Evolutionary conservation across 2,888 invertebrate genomes (phyloP).

Genomic region (Tigriopus californicus): DNA sequence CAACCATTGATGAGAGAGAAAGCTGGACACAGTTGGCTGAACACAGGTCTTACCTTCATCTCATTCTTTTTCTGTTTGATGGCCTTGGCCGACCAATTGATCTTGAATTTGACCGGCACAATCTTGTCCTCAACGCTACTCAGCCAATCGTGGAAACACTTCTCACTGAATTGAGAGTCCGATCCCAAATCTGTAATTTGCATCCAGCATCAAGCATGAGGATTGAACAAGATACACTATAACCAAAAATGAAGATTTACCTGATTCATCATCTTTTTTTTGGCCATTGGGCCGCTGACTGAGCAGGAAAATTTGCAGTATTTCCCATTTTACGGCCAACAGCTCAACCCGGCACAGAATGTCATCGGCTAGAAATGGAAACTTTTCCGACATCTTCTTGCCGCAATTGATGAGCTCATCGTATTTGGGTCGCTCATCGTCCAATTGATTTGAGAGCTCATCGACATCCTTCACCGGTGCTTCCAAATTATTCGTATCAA

Average conservation of each 20-base stretch:
- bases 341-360: not conserved
- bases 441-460: not conserved
- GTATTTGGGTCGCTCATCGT: not conserved
- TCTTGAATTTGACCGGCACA: not conserved
- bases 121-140: slow-evolving; percentile 3
- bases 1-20: too few relatives aligned
- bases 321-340: not conserved
- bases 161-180: too few relatives aligned
- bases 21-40: too few relatives aligned
- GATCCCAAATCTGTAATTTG: too few relatives aligned
- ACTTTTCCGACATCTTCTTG: not conserved
- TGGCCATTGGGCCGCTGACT: too few relatives aligned
- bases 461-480: not conserved
- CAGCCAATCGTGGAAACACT: not conserved
- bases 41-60: slow-evolving; percentile 8
- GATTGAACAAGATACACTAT: too few relatives aligned
- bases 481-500: not conserved
- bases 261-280: too few relatives aligned
- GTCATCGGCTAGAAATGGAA: not conserved
- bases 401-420: not conserved
- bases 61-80: slow-evolving; percentile 8
- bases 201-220: too few relatives aligned
- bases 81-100: slow-evolving; percentile 6
- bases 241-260: too few relatives aligned
- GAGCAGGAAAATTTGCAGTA: not conserved